These are phyloP conservation scores for Teleopsis dalmanni DNA, from an alignment of 1,140 invertebrate genomes.

Conservation along the genomic window DNA sequence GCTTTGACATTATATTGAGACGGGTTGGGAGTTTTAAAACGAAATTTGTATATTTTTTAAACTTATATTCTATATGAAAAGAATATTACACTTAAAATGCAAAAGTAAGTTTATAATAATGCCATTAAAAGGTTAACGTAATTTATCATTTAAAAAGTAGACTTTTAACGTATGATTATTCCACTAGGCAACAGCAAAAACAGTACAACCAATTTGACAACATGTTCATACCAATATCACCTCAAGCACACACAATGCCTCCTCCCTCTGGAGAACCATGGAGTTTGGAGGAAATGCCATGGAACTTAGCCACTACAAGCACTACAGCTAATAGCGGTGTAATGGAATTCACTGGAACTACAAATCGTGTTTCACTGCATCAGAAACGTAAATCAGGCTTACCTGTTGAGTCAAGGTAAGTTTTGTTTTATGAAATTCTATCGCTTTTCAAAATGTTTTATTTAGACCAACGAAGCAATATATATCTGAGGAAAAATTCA, in stretches of 20 bases:
- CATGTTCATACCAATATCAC: not conserved
- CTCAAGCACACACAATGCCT: slow-evolving; percentile 6
- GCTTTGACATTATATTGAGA: too few relatives aligned
- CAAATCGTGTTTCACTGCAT: slow-evolving; percentile 5
- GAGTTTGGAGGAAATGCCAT: slow-evolving; percentile 27
- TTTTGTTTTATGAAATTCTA: not conserved
- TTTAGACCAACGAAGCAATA: slow-evolving; percentile 59
- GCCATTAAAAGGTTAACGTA: too few relatives aligned
- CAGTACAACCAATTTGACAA: not conserved
- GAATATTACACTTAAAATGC: too few relatives aligned
- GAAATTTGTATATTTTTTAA: too few relatives aligned
- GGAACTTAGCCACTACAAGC: slow-evolving; percentile 25
- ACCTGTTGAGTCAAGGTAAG: slow-evolving; percentile 8
- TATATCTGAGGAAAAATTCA: slow-evolving; percentile 76
- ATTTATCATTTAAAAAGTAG: too few relatives aligned
- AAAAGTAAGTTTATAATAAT: too few relatives aligned
- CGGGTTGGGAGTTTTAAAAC: too few relatives aligned
- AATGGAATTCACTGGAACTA: slow-evolving; percentile 26
- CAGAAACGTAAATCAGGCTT: slow-evolving; percentile 14
- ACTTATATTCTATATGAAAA: too few relatives aligned
- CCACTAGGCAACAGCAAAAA: not conserved
- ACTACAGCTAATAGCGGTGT: slow-evolving; percentile 25
- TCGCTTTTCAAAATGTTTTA: not conserved
- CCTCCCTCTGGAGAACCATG: slow-evolving; percentile 16
- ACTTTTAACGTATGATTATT: too few relatives aligned